Percentiles rank a stretch among this genome's conserved stretches.
These are phyloP conservation scores for Rhodinocichla rosea DNA, from an alignment of 2,113 vertebrate genomes.

Conservation along the genomic window DNA sequence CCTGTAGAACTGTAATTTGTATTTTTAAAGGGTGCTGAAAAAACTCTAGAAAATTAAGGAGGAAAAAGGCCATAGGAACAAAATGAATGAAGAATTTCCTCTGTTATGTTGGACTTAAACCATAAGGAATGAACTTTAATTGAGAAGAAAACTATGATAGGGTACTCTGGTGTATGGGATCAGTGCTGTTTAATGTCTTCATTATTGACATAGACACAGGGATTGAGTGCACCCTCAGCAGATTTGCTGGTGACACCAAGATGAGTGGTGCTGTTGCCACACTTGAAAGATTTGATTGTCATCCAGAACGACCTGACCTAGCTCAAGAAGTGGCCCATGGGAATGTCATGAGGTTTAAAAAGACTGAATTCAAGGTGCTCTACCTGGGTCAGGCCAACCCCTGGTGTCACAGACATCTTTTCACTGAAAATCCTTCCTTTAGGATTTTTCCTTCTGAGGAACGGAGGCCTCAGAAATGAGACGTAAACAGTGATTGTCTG, in stretches of 20 bases:
- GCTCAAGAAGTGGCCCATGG: neutral
- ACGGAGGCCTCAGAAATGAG: too few relatives aligned
- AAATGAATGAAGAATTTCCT: neutral
- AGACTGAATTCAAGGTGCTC: neutral
- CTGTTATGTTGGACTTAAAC: neutral
- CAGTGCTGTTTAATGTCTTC: neutral
- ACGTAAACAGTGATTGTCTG: too few relatives aligned
- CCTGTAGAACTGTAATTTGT: neutral
- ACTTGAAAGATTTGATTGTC: neutral
- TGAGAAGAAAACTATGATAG: neutral
- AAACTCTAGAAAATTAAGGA: neutral
- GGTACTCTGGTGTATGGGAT: neutral
- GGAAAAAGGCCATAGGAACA: neutral
- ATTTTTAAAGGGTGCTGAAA: neutral
- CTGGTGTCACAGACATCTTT: too few relatives aligned
- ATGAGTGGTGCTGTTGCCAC: neutral
- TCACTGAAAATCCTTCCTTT: too few relatives aligned
- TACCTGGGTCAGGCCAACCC: accelerated
- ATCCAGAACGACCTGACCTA: neutral
- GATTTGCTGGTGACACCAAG: neutral
- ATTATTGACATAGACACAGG: neutral
- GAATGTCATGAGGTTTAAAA: neutral
- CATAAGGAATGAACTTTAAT: neutral
- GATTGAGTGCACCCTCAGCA: accelerated
- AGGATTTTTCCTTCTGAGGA: too few relatives aligned